Conservation (phyloP, 2,888 invertebrate species). For the Eurois occulta region DNA sequence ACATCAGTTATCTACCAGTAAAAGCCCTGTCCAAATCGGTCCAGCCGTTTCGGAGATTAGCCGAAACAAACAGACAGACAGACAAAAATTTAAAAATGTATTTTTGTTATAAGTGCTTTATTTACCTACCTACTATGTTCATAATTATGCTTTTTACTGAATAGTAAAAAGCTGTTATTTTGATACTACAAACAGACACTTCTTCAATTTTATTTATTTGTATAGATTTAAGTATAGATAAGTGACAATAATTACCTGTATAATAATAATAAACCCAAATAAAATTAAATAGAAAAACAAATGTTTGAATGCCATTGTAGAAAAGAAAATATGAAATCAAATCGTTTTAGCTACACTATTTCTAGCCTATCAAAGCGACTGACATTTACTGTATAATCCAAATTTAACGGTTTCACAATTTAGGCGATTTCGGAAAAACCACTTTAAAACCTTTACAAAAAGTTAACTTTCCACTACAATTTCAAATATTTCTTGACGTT, state of each 20-base stretch:
- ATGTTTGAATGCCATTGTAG: conserved; percentile 22
- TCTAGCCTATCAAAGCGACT: not conserved
- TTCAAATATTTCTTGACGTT: not conserved
- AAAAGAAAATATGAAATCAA: conserved; percentile 2
- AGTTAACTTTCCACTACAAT: not conserved
- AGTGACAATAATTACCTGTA: conserved; percentile 16
- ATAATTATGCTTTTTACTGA: too few species aligned
- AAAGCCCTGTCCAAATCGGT: too few species aligned
- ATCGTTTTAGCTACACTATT: conserved; percentile 16
- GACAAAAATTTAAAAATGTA: too few species aligned
- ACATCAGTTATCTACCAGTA: too few species aligned
- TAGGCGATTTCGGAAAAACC: not conserved
- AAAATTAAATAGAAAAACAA: conserved; percentile 43
- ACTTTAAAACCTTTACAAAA: not conserved
- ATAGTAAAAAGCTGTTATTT: too few species aligned
- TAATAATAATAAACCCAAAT: conserved; percentile 26
- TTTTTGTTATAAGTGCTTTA: too few species aligned
- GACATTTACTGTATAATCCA: conserved; percentile 33
- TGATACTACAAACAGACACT: too few species aligned
- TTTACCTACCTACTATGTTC: too few species aligned
- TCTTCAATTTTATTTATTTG: too few species aligned
- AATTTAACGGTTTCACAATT: conserved; percentile 4
- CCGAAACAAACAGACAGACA: too few species aligned
- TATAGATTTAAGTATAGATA: too few species aligned
- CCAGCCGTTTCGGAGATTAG: too few species aligned